A percentile compares a stretch with the other conserved stretches of the same genome.
Conservation (phyloP, 2,113 vertebrate species). For the Otus sunia region DNA sequence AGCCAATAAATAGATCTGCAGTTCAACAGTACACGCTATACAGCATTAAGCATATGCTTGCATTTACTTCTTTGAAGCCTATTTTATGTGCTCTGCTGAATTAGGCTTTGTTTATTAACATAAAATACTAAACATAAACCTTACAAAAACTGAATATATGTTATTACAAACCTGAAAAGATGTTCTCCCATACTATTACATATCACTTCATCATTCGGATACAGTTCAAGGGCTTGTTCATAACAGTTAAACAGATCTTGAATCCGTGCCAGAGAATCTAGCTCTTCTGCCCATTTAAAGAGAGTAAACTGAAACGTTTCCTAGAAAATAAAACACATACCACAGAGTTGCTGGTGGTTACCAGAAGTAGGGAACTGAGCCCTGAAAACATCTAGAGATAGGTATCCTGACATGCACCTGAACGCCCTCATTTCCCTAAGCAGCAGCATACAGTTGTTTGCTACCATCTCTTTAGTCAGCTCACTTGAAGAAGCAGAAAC, state of each 20-base stretch:
- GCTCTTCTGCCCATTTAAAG: slow-evolving; percentile 92
- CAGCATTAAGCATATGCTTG: neutral
- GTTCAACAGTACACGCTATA: neutral
- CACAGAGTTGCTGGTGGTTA: neutral
- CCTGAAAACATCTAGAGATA: neutral
- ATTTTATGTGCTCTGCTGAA: neutral
- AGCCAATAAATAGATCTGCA: neutral
- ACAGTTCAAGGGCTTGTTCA: slow-evolving; percentile 92
- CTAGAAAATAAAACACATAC: slow-evolving; percentile 61
- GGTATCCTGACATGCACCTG: neutral
- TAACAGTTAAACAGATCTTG: slow-evolving; percentile 95
- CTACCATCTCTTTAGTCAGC: neutral
- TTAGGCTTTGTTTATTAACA: neutral
- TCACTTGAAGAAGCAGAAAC: neutral
- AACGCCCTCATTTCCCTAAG: neutral
- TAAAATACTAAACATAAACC: neutral
- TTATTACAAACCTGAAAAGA: slow-evolving; percentile 89
- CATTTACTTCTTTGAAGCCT: neutral
- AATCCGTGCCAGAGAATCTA: slow-evolving; percentile 86
- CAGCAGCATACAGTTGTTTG: neutral
- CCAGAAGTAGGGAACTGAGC: neutral
- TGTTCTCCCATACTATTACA: slow-evolving; percentile 98
- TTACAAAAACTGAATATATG: neutral
- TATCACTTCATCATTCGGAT: slow-evolving; percentile 92
- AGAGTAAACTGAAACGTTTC: slow-evolving; percentile 95